Evolutionary conservation across 1,140 invertebrate genomes (phyloP).

Genomic region (Cheumatopsyche charites): DNA sequence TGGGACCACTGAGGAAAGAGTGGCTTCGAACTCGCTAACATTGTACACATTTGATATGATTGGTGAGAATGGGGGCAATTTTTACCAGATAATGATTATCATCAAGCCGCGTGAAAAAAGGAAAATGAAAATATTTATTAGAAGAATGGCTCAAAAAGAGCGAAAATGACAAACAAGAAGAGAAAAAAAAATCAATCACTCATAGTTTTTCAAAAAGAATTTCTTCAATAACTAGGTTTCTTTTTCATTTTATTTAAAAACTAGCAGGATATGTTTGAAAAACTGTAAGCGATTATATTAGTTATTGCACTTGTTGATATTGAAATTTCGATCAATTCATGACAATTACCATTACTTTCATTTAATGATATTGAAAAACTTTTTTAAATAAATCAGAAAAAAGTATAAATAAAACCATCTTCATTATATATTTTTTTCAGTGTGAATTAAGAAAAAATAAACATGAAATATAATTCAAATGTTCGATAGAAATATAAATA

Average conservation of each 20-base stretch:
- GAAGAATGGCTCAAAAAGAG: slow-evolving; percentile 24
- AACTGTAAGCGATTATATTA: slow-evolving; percentile 3
- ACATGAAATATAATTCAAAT: no score
- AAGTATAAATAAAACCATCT: no score
- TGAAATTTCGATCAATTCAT: neutral
- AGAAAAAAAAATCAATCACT: neutral
- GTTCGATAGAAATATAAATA: no score
- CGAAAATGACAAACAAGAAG: slow-evolving; percentile 6
- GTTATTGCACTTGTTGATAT: neutral
- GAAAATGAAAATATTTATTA: slow-evolving; percentile 47
- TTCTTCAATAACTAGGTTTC: no score
- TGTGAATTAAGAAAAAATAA: no score
- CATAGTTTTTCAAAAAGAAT: slow-evolving; percentile 22
- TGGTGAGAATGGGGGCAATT: neutral
- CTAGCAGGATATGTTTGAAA: neutral
- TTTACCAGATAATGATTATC: slow-evolving; percentile 43
- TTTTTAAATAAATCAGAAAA: neutral
- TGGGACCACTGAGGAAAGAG: slow-evolving; percentile 91
- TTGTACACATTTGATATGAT: no score
- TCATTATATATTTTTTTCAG: no score
- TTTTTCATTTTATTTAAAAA: neutral
- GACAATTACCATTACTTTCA: slow-evolving; percentile 15
- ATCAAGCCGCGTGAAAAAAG: slow-evolving; percentile 48
- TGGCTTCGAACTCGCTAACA: slow-evolving; percentile 64
- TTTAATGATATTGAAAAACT: slow-evolving; percentile 8